Evolutionary conservation across 1,140 invertebrate species (phyloP).

Genomic region (Eubasilissa regina): DNA sequence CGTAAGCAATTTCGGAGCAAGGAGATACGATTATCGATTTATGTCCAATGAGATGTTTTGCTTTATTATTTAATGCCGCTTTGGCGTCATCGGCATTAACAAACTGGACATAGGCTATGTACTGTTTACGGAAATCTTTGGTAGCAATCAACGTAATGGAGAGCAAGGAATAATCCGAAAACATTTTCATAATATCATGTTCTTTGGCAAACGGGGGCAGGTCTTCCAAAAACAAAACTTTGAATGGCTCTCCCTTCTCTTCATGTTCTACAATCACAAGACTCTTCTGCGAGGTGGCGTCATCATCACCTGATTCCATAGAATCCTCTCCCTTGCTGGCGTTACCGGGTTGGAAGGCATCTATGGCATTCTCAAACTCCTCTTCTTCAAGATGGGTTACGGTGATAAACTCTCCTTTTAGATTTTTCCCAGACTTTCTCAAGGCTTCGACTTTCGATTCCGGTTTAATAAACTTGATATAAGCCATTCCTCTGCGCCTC

Average conservation of each 20-base stretch:
- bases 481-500: slow-evolving; percentile 84
- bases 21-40: slow-evolving; percentile 73
- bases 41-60: slow-evolving; percentile 73
- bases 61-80: slow-evolving; percentile 72
- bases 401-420: slow-evolving; percentile 77
- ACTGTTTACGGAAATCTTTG: slow-evolving; percentile 72
- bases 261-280: slow-evolving; percentile 53
- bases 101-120: slow-evolving; percentile 83
- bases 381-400: slow-evolving; percentile 77
- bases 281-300: slow-evolving; percentile 55
- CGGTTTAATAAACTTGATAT: slow-evolving; percentile 81
- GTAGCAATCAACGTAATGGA: slow-evolving; percentile 79
- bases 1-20: slow-evolving; percentile 72
- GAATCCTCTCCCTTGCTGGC: slow-evolving; percentile 59
- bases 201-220: slow-evolving; percentile 84
- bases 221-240: slow-evolving; percentile 78
- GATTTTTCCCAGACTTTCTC: slow-evolving; percentile 72
- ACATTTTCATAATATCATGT: slow-evolving; percentile 84
- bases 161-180: slow-evolving; percentile 80
- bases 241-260: slow-evolving; percentile 63
- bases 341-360: slow-evolving; percentile 73
- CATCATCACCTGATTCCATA: slow-evolving; percentile 54
- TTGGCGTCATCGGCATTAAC: slow-evolving; percentile 79
- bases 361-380: slow-evolving; percentile 78
- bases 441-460: slow-evolving; percentile 82